Evolutionary conservation across 2,888 invertebrate genomes (phyloP), one percentile per base, ranked within the genome.

Genomic region (Neoitamus cyanurus): DNA sequence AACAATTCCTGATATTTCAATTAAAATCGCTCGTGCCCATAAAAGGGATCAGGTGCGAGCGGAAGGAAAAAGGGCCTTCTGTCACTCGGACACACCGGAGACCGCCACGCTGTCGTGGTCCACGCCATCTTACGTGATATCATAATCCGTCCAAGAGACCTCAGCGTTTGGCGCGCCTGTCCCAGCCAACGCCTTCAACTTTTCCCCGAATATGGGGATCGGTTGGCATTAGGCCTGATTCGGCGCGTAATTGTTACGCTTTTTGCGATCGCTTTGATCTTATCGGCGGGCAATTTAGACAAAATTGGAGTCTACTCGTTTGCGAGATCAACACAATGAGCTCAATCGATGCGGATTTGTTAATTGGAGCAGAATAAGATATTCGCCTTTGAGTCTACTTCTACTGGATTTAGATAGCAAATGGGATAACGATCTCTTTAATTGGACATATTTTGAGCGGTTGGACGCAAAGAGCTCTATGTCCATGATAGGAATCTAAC

Each of bases 1-100:
- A 70, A 70, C 70, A 70, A 70, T 70, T 70, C 7, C 70, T 70
- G 70, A 70, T 70, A 70, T 70, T 70, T 70, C 70, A 70, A 70
- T 70, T 70, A 70, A 70, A 70, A 70, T 70, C 11, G 70, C 70
- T n/a, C 6, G 70, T 30, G 30, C 4, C 70, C 70, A 70, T 70
- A 70, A 70, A 70, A 31, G 70, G 70, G 70, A 1, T 30, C n/a
- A 1, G 70, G 5, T 7, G 31, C 2, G 31, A n/a, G 15, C 31
- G 70, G 70, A 30, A 70, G 31, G 70, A 70, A 70, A 70, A 70
- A 70, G 70, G 70, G 70, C n/a, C 2, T 30, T 31, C 70, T 3
- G 70, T 11, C 30, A 30, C 0, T n/a, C 30, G 58, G 20, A 31
- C 6, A 31, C 31, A 4, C n/a, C 30, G 31, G 31, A 15, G 31